These are phyloP conservation scores for Pelusios castaneus DNA, from an alignment of 2,113 vertebrate genomes.

Conservation along the genomic window DNA sequence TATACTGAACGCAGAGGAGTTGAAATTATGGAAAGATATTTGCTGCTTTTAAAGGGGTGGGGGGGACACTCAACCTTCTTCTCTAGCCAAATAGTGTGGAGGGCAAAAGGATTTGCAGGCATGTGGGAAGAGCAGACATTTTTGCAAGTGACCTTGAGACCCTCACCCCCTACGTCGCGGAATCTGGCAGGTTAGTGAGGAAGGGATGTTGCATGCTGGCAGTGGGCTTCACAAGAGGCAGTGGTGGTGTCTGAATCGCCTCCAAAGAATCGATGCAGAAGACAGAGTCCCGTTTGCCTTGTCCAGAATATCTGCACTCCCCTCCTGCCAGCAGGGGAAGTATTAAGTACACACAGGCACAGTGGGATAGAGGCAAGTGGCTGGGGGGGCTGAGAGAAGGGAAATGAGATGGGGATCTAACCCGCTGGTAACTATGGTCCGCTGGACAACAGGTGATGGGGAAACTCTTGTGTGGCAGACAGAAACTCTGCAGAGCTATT, in stretches of 20 bases:
- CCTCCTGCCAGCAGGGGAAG: background rate
- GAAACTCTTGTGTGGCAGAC: background rate
- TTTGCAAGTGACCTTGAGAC: background rate
- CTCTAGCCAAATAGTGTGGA: background rate
- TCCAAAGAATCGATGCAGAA: background rate
- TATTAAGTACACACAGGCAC: background rate
- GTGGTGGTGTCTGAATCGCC: background rate
- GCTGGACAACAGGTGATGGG: accelerated
- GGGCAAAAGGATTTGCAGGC: background rate
- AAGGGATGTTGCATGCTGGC: background rate
- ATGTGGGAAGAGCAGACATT: background rate
- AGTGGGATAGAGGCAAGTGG: background rate
- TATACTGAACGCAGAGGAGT: slow-evolving; percentile 56
- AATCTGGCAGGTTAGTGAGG: accelerated
- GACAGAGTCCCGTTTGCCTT: background rate
- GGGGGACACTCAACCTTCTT: slow-evolving; percentile 7
- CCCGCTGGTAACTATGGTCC: background rate
- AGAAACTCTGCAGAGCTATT: background rate
- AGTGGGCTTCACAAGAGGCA: background rate
- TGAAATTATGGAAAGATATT: slow-evolving; percentile 46
- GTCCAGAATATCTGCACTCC: background rate
- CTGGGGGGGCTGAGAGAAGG: background rate
- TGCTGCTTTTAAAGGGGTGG: background rate
- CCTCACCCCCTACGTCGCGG: background rate
- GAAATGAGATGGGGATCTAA: background rate